phyloP scores from a whole-genome alignment of 2,888 invertebrate genomes.

The Sussaba pulchella region DNA sequence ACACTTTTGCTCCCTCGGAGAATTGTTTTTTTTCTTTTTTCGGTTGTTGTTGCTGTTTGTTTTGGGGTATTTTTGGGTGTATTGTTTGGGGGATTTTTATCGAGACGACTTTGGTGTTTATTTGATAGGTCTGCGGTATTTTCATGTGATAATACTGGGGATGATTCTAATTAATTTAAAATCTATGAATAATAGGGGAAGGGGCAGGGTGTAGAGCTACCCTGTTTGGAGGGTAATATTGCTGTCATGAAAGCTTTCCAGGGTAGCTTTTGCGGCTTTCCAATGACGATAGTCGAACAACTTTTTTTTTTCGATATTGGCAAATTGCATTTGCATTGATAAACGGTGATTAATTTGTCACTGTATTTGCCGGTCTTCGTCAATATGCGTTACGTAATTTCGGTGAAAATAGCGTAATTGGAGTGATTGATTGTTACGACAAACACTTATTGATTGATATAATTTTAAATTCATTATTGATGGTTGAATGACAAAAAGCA shows the following conservation, averaged over 20 bases:
- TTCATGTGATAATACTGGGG: too few species aligned
- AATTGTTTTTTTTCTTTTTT: background rate
- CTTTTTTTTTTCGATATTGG: background rate
- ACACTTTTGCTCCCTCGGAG: slow-evolving; percentile 26
- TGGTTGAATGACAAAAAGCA: too few species aligned
- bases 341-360: background rate
- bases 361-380: background rate
- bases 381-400: background rate
- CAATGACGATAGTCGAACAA: background rate
- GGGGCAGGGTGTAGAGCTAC: too few species aligned
- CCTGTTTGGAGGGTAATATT: too few species aligned
- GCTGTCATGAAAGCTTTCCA: background rate
- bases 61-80: background rate
- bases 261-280: background rate
- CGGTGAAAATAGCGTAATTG: too few species aligned
- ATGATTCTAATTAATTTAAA: too few species aligned
- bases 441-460: too few species aligned
- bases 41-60: slow-evolving; percentile 20
- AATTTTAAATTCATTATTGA: too few species aligned
- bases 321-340: background rate
- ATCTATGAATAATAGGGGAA: too few species aligned
- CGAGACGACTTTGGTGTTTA: too few species aligned
- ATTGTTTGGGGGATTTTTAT: background rate
- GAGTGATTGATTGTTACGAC: too few species aligned
- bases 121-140: too few species aligned